Percentiles rank a stretch among this genome's conserved stretches.
phyloP scores from a whole-genome alignment of 2,113 vertebrate genomes.

The Aleadryas rufinucha region DNA sequence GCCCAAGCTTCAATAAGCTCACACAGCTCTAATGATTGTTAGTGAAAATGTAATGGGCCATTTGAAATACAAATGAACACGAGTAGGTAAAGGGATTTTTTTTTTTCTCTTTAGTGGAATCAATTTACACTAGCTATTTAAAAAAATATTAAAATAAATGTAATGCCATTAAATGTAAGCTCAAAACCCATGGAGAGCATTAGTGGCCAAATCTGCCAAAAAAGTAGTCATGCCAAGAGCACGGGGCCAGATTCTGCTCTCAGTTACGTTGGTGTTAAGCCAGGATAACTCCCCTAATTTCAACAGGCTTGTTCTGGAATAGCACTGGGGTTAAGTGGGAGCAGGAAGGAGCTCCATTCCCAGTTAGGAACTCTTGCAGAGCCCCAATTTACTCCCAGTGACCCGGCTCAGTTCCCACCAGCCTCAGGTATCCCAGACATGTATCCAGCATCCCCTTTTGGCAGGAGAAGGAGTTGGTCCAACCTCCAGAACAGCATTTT shows the following conservation, averaged over 20 bases:
- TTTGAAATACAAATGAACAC: conserved; percentile 62
- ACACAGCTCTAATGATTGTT: conserved; percentile 59
- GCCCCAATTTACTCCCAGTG: not conserved
- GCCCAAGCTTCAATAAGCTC: conserved; percentile 51
- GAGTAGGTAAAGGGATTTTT: conserved; percentile 36
- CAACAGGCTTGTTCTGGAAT: conserved; percentile 12
- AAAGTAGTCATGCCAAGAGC: conserved; percentile 30
- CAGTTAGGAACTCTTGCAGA: not conserved
- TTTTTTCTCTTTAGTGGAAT: conserved; percentile 23
- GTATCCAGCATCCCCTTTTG: not conserved
- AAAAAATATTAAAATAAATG: conserved; percentile 69
- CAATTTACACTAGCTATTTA: conserved; percentile 65
- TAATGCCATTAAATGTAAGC: conserved; percentile 56
- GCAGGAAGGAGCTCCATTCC: not conserved
- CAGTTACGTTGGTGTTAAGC: conserved; percentile 16
- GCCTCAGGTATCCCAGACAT: not conserved
- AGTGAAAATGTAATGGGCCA: conserved; percentile 65
- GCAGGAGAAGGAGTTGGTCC: not conserved
- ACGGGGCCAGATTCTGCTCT: conserved; percentile 14
- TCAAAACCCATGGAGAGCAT: conserved; percentile 36
- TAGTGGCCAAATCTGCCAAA: conserved; percentile 58
- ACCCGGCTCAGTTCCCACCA: not conserved
- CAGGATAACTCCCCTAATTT: conserved; percentile 37
- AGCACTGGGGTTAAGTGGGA: not conserved
- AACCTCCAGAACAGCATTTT: not conserved